Evolutionary conservation across 2,888 invertebrate genomes (phyloP), one percentile per base, ranked within the genome.

Genomic region (Auanema sp.): DNA sequence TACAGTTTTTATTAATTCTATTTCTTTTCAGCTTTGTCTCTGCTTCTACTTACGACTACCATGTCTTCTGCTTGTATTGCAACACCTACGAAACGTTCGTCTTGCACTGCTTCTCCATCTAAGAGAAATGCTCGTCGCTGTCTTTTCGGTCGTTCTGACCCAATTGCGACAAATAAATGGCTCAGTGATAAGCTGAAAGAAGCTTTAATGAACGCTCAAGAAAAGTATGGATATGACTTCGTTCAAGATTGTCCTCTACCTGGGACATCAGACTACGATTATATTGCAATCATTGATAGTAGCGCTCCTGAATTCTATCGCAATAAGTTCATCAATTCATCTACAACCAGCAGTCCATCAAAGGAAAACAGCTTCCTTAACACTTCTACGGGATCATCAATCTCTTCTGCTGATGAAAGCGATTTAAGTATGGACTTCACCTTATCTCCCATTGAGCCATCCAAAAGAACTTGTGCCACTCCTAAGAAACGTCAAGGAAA

Each of bases 211-310:
- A 21, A 51, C 33, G 23, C 51, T 16, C 24, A 52, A n/a, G 14
- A 43, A 24, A 58, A 53, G 23, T 63, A 54, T 52, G 58, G 63
- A 6, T 63, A 58, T 54, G 33, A 58, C 53, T 63, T 63, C 25
- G 63, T 33, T 3, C 21, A 21, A 11, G 33, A 25, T 44, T n/a
- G 24, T 21, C 63, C 63, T 12, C n/a, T 63, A 21, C 33, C 58
- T 25, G 54, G 58, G 6, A 42, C 58, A 10, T 62, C 62, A 6
- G 18, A 41, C 44, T 63, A 40, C 40, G 58, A 58, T n/a, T 63
- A 33, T 25, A 16, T 12, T 23, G 6, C 58, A 25, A 16, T 63
- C 16, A 23, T 24, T 21, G 41, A 33, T 33, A 12, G 18, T 12
- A 24, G 8, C n/a, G 63, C 58, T 42, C 63, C 63, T 5, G 51